phyloP scores from a whole-genome alignment of 2,888 invertebrate species.

The Lampropteryx suffumata region DNA sequence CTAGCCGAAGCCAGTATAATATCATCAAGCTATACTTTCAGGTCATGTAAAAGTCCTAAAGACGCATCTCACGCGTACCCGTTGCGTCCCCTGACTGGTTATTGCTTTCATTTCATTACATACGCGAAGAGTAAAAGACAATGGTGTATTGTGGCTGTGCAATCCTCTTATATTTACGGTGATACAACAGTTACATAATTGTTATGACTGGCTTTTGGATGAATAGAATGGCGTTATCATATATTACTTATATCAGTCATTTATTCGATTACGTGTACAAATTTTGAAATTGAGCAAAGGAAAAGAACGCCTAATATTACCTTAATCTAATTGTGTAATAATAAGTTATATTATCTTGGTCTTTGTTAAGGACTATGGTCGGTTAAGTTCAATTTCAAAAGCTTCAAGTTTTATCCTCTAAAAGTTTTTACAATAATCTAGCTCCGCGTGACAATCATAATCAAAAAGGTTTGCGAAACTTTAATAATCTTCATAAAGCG shows the following conservation, averaged over 20 bases:
- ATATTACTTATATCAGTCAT: background rate
- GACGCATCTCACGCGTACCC: no score
- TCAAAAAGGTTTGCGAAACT: background rate
- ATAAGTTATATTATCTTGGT: no score
- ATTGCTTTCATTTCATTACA: background rate
- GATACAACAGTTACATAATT: slow-evolving; percentile 18
- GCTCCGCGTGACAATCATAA: background rate
- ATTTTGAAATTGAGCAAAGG: no score
- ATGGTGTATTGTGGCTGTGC: slow-evolving; percentile 43
- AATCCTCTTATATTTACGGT: slow-evolving; percentile 21
- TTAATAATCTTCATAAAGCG: background rate
- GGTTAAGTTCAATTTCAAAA: background rate
- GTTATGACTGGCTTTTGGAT: background rate
- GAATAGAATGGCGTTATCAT: background rate
- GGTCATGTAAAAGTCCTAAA: no score
- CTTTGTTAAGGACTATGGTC: no score
- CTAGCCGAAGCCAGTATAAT: no score
- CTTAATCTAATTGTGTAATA: no score
- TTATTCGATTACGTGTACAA: no score
- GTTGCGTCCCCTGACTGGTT: no score
- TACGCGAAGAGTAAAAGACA: slow-evolving; percentile 21
- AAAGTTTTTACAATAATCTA: background rate
- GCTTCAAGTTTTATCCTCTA: background rate
- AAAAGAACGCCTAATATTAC: no score
- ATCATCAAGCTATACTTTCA: no score